phyloP scores from a whole-genome alignment of 2,797 vertebrate genomes.

The Onychomys torridus region DNA sequence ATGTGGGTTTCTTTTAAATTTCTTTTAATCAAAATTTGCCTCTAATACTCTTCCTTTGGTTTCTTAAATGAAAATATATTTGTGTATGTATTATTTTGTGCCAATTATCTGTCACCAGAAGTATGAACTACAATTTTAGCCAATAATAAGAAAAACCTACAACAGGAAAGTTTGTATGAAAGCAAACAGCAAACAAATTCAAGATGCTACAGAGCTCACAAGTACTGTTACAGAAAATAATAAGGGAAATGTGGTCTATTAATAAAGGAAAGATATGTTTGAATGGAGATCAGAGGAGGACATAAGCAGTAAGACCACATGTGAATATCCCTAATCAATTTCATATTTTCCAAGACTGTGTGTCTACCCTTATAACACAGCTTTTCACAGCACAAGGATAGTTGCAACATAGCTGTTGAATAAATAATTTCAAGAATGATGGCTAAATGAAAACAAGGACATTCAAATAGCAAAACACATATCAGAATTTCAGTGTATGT shows the following conservation, averaged over 20 bases:
- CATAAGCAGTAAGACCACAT: background rate
- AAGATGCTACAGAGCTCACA: background rate
- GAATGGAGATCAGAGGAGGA: background rate
- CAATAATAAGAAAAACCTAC: background rate
- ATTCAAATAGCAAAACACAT: background rate
- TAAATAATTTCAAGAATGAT: background rate
- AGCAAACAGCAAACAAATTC: background rate
- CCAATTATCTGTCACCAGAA: background rate
- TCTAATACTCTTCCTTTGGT: slow-evolving; percentile 84
- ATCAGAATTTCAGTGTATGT: background rate
- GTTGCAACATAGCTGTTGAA: background rate
- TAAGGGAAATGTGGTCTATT: background rate
- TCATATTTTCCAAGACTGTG: background rate
- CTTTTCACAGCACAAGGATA: background rate
- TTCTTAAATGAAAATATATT: slow-evolving; percentile 80
- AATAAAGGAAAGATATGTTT: background rate
- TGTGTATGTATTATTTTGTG: background rate
- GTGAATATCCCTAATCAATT: background rate
- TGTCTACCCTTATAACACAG: background rate
- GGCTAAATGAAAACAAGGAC: background rate
- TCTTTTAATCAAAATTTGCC: slow-evolving; percentile 78
- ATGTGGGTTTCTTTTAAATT: slow-evolving; percentile 73
- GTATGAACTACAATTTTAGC: background rate
- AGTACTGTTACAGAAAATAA: background rate
- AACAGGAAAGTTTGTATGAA: background rate